Evolutionary conservation across 2,888 invertebrate species (phyloP).

Genomic region (Orthosia incerta): DNA sequence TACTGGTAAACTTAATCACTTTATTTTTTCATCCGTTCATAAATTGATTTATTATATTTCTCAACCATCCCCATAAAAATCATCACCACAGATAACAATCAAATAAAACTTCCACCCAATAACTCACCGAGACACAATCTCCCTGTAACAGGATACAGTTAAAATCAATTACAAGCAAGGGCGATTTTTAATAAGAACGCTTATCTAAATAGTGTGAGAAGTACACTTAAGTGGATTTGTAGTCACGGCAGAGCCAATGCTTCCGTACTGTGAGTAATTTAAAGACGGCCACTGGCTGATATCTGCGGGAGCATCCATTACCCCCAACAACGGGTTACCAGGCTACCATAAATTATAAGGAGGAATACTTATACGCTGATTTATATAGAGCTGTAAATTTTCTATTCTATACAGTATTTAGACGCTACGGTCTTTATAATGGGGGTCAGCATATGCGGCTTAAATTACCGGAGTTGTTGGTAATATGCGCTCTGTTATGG

Average conservation of each 20-base stretch:
- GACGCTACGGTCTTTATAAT: slow-evolving; percentile 60
- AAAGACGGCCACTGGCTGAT: slow-evolving; percentile 85
- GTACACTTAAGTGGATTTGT: slow-evolving; percentile 86
- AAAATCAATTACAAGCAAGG: slow-evolving; percentile 85
- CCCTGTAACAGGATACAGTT: slow-evolving; percentile 74
- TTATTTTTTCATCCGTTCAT: background rate
- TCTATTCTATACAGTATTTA: slow-evolving; percentile 72
- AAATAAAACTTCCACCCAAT: slow-evolving; percentile 8
- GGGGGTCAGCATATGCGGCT: slow-evolving; percentile 49
- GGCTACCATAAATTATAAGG: slow-evolving; percentile 86
- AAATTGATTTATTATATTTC: background rate
- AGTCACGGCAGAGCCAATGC: slow-evolving; percentile 82
- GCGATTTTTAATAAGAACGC: slow-evolving; percentile 81
- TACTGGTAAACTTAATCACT: too few relatives aligned
- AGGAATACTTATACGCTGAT: slow-evolving; percentile 87
- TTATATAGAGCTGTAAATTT: slow-evolving; percentile 86
- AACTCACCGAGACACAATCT: slow-evolving; percentile 46
- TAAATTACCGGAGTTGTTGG: slow-evolving; percentile 55
- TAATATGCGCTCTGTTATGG: slow-evolving; percentile 40
- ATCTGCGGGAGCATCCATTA: slow-evolving; percentile 89
- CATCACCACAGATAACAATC: slow-evolving; percentile 15
- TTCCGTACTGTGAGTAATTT: slow-evolving; percentile 88
- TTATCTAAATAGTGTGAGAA: slow-evolving; percentile 88
- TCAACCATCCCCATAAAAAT: background rate
- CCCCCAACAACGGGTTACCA: slow-evolving; percentile 84